Conservation (phyloP, 2,113 vertebrate genomes). For the Anhinga anhinga region DNA sequence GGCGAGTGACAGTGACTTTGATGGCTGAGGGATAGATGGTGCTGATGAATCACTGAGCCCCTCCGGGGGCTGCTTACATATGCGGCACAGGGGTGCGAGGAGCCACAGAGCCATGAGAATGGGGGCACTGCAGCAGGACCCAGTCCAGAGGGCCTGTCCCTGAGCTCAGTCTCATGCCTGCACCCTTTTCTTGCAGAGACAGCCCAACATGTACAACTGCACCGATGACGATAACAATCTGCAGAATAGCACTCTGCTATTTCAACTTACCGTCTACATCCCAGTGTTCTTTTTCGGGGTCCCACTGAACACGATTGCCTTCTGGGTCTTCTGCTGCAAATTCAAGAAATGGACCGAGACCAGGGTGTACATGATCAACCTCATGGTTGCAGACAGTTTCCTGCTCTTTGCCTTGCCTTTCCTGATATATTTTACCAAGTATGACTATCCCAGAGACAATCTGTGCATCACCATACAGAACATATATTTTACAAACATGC, state of each 20-base stretch:
- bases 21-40: neutral
- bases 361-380: conserved; percentile 76
- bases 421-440: neutral
- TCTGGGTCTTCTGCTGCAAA: conserved; percentile 74
- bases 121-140: neutral
- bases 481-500: conserved; percentile 73
- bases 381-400: conserved; percentile 69
- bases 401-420: conserved; percentile 75
- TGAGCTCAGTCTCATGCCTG: fast-evolving
- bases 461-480: conserved; percentile 47
- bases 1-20: neutral
- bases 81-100: fast-evolving
- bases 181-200: neutral
- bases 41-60: neutral
- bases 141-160: neutral
- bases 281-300: conserved; percentile 52
- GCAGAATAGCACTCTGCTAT: fast-evolving
- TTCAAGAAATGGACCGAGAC: conserved; percentile 74
- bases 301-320: conserved; percentile 63
- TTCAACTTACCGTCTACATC: conserved; percentile 3
- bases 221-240: fast-evolving
- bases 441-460: fast-evolving
- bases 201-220: neutral
- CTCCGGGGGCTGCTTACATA: neutral
- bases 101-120: neutral